A percentile compares a stretch with the other conserved stretches of the same genome.
phyloP scores from a whole-genome alignment of 2,888 invertebrate genomes.

The Hypselothyrea guttata region DNA sequence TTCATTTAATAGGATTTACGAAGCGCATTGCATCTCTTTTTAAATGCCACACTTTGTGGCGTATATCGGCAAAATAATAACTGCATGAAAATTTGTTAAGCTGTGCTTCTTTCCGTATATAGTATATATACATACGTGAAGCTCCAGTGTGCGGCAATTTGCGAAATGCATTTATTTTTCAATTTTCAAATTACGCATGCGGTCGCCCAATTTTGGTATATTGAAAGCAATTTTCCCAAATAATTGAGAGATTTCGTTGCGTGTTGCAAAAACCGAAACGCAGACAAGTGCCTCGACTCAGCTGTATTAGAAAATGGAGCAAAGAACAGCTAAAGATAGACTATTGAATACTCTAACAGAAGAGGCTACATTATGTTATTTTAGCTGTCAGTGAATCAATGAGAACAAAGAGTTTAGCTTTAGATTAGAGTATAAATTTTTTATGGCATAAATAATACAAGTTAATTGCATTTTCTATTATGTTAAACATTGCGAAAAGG shows the following conservation, averaged over 20 bases:
- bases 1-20: conserved; percentile 36
- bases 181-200: conserved; percentile 62
- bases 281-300: not conserved
- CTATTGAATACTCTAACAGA: no score
- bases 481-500: not conserved
- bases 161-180: conserved; percentile 53
- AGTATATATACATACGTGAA: not conserved
- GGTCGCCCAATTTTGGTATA: conserved; percentile 46
- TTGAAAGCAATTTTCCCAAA: conserved; percentile 65
- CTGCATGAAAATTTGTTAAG: not conserved
- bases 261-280: conserved; percentile 8
- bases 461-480: not conserved
- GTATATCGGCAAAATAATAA: no score
- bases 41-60: not conserved
- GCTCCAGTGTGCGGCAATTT: not conserved
- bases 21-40: conserved; percentile 10
- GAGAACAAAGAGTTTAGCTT: no score
- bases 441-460: no score
- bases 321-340: no score
- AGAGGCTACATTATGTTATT: no score
- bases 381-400: no score
- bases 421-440: no score
- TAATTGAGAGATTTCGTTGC: conserved; percentile 48
- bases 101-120: not conserved
- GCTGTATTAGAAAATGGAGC: no score